Evolutionary conservation across 2,888 invertebrate genomes (phyloP).

Genomic region (Isotomurus palustris): DNA sequence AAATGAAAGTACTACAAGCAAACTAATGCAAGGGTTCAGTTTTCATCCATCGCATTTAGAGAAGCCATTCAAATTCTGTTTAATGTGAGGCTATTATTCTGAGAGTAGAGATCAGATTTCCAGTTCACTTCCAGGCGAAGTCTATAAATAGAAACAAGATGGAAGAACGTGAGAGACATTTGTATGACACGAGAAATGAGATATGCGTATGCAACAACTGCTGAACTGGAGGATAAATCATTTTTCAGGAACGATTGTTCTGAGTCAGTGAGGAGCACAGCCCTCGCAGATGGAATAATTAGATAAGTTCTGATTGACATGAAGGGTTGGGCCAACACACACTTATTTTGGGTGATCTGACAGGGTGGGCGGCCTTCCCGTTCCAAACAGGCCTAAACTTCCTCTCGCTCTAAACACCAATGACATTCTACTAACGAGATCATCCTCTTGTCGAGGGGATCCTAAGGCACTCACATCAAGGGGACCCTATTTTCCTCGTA

Average conservation of each 20-base stretch:
- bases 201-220: no score
- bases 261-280: constrained; percentile 4
- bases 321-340: constrained; percentile 40
- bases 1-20: neutral
- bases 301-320: constrained; percentile 42
- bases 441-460: neutral
- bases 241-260: constrained; percentile 5
- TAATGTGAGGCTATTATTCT: no score
- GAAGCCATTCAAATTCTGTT: no score
- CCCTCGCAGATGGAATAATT: constrained; percentile 35
- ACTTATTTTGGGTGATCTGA: constrained; percentile 34
- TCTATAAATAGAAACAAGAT: constrained; percentile 11
- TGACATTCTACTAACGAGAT: constrained; percentile 17
- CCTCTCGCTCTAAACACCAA: constrained; percentile 14
- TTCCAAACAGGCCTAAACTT: constrained; percentile 6
- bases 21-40: no score
- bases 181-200: neutral
- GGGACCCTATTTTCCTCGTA: neutral
- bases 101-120: neutral
- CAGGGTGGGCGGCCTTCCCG: constrained; percentile 36
- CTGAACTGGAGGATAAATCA: neutral
- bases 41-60: no score
- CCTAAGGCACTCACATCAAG: neutral
- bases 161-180: neutral
- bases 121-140: no score